A percentile compares a stretch with the other conserved stretches of the same genome.
Conservation (phyloP, 2,113 vertebrate species). For the Spilogale gracilis region DNA sequence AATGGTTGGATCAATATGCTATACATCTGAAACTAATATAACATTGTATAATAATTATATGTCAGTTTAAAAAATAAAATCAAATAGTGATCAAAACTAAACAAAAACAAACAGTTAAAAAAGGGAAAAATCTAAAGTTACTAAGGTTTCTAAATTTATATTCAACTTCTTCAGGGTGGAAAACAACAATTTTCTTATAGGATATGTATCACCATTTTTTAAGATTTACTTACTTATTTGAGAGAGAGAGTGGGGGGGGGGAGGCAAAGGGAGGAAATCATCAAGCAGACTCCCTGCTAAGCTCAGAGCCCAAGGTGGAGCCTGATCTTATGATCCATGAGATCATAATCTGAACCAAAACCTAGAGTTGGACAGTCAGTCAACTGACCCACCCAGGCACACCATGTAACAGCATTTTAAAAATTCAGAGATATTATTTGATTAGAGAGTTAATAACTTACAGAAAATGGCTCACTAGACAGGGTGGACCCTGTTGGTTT, state of each 20-base stretch:
- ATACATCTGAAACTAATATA: neutral
- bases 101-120: neutral
- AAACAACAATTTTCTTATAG: neutral
- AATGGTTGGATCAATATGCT: neutral
- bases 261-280: neutral
- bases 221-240: neutral
- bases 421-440: neutral
- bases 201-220: neutral
- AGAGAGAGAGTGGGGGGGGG: neutral
- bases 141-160: neutral
- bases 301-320: neutral
- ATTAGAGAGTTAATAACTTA: neutral
- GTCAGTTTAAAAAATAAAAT: neutral
- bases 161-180: neutral
- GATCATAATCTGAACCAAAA: neutral
- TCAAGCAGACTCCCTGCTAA: neutral
- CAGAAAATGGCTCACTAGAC: neutral
- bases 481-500: neutral
- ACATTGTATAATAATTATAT: neutral
- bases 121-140: neutral
- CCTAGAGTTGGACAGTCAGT: neutral
- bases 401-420: neutral
- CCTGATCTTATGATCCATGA: neutral
- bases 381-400: neutral
- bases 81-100: neutral